Conservation (phyloP, 2,888 invertebrate species). For the Drosophila flavopinicola region DNA sequence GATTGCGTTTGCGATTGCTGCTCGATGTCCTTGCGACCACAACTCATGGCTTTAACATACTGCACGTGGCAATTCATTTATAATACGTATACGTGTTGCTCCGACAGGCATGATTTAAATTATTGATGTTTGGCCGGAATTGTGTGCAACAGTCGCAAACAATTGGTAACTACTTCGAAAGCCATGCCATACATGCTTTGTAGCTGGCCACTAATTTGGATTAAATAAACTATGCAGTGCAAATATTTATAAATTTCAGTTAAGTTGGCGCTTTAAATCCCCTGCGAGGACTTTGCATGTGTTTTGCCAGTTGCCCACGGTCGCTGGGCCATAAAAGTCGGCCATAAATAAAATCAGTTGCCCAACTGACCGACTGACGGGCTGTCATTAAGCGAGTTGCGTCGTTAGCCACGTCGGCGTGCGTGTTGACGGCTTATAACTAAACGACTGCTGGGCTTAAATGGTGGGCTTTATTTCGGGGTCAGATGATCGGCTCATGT, state of each 20-base stretch:
- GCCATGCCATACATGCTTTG: too few species aligned
- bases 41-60: constrained; percentile 24
- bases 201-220: constrained; percentile 24
- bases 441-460: constrained; percentile 38
- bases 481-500: constrained; percentile 58
- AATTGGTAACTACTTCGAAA: constrained; percentile 15
- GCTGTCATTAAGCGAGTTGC: constrained; percentile 55
- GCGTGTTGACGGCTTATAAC: constrained; percentile 57
- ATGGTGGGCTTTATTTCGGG: constrained; percentile 50
- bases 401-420: constrained; percentile 42
- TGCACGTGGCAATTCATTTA: constrained; percentile 24
- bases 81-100: constrained; percentile 40
- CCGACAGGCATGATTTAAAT: constrained; percentile 47
- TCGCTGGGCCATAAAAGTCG: constrained; percentile 67
- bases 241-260: constrained; percentile 32
- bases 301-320: constrained; percentile 34
- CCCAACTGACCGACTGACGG: constrained; percentile 37
- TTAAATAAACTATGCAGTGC: constrained; percentile 12
- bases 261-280: constrained; percentile 11
- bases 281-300: constrained; percentile 46
- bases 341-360: constrained; percentile 68
- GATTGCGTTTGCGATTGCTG: constrained; percentile 15
- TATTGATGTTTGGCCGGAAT: constrained; percentile 50
- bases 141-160: constrained; percentile 2
- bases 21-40: constrained; percentile 36